Evolutionary conservation across 2,797 vertebrate genomes (phyloP).

Genomic region (Leucoraja ocellata): DNA sequence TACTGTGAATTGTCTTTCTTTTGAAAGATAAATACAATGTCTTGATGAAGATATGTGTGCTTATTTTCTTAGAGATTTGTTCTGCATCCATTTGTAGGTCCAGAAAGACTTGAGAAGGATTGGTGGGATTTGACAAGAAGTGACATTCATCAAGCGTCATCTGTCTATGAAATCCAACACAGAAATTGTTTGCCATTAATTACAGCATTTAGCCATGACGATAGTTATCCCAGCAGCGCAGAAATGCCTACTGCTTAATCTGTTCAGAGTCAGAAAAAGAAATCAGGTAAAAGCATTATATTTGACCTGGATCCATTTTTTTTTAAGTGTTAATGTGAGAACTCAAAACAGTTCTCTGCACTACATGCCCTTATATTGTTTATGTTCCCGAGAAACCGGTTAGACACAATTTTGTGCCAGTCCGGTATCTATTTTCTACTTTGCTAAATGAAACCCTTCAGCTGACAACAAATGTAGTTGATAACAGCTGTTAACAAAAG

Average conservation of each 20-base stretch:
- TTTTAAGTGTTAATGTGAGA: not conserved
- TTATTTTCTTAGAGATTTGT: constrained; percentile 23
- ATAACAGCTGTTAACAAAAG: not conserved
- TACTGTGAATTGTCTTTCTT: constrained; percentile 93
- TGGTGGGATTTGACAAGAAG: not conserved
- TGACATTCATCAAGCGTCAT: not conserved
- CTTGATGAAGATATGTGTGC: constrained; percentile 36
- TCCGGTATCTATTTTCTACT: not conserved
- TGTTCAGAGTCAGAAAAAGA: not conserved
- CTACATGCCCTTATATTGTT: not conserved
- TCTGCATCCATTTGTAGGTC: not conserved
- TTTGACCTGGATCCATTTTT: not conserved
- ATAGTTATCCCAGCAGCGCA: not conserved
- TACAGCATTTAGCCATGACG: not conserved
- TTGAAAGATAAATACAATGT: constrained; percentile 70
- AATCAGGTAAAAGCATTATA: not conserved
- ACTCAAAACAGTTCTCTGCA: not conserved
- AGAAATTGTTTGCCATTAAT: not conserved
- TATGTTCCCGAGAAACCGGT: not conserved
- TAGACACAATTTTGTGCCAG: too few species aligned
- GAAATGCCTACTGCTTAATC: not conserved
- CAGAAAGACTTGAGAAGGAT: not conserved
- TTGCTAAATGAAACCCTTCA: not conserved
- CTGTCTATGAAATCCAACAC: not conserved
- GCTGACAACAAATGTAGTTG: not conserved